Percentiles rank a stretch among this genome's conserved stretches.
These are phyloP conservation scores for Lepeophtheirus salmonis DNA, from an alignment of 1,140 invertebrate species.

Conservation along the genomic window DNA sequence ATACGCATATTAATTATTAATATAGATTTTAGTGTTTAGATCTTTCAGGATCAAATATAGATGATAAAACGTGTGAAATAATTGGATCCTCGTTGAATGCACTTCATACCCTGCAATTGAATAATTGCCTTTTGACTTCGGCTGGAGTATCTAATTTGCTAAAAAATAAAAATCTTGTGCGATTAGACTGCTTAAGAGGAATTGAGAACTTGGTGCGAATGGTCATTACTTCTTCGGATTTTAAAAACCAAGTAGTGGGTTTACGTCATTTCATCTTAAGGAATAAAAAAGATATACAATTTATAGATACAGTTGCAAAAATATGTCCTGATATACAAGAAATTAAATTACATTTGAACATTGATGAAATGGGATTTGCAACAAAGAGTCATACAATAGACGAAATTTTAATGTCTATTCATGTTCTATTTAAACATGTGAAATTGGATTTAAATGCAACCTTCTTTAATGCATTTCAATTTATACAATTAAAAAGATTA, in stretches of 20 bases:
- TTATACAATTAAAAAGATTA: not conserved
- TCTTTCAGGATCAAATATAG: not conserved
- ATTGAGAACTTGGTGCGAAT: not conserved
- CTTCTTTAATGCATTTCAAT: not conserved
- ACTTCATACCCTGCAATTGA: not conserved
- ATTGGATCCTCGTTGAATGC: not conserved
- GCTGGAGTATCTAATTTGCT: not conserved
- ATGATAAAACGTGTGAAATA: not conserved
- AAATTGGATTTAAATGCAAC: not conserved
- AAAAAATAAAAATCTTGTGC: not conserved
- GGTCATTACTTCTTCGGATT: not conserved
- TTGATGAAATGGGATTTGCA: not conserved
- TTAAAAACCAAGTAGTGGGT: not conserved
- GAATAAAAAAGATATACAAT: not conserved
- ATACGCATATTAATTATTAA: not conserved
- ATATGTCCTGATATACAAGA: not conserved
- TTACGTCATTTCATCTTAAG: not conserved
- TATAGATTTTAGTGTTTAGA: too few species aligned
- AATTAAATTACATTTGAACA: not conserved
- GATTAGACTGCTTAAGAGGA: not conserved
- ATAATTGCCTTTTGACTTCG: not conserved
- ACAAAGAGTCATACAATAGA: not conserved
- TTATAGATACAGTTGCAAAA: not conserved
- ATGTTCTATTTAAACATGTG: not conserved
- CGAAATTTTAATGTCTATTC: not conserved